Percentiles rank a stretch among this genome's conserved stretches.
phyloP scores from a whole-genome alignment of 1,140 invertebrate genomes.

The Asbolus verrucosus region DNA sequence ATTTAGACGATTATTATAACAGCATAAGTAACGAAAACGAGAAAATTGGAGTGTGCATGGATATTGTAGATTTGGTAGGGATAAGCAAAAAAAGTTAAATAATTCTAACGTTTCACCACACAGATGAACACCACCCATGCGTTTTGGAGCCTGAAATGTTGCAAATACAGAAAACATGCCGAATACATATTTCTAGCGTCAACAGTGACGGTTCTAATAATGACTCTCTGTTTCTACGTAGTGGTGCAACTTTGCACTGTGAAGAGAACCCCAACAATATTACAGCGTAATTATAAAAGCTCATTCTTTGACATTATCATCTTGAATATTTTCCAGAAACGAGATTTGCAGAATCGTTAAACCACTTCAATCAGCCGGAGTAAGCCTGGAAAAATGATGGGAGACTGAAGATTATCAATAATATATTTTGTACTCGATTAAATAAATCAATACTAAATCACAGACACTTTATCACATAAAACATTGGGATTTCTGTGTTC shows the following conservation, averaged over 20 bases:
- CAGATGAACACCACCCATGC: constrained; percentile 72
- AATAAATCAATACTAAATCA: too few relatives aligned
- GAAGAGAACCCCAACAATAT: constrained; percentile 56
- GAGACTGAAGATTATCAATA: too few relatives aligned
- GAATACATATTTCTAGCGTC: constrained; percentile 69
- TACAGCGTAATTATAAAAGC: constrained; percentile 62
- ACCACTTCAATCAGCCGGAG: too few relatives aligned
- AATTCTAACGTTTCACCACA: too few relatives aligned
- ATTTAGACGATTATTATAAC: constrained; percentile 68
- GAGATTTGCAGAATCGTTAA: constrained; percentile 59
- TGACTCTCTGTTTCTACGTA: constrained; percentile 69
- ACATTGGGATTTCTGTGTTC: constrained; percentile 58
- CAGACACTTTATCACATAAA: constrained; percentile 58
- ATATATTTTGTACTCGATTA: too few relatives aligned
- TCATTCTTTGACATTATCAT: constrained; percentile 31
- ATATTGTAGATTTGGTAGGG: constrained; percentile 71
- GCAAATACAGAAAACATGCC: constrained; percentile 67
- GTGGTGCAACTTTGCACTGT: constrained; percentile 65
- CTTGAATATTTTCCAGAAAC: constrained; percentile 59
- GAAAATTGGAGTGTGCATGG: constrained; percentile 70
- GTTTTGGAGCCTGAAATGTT: constrained; percentile 71
- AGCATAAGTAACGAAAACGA: constrained; percentile 69
- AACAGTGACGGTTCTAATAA: constrained; percentile 65
- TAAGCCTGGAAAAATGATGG: too few relatives aligned
- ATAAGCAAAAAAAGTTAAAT: constrained; percentile 37